Conservation (phyloP, 2,797 vertebrate genomes). For the Xiphophorus birchmanni region DNA sequence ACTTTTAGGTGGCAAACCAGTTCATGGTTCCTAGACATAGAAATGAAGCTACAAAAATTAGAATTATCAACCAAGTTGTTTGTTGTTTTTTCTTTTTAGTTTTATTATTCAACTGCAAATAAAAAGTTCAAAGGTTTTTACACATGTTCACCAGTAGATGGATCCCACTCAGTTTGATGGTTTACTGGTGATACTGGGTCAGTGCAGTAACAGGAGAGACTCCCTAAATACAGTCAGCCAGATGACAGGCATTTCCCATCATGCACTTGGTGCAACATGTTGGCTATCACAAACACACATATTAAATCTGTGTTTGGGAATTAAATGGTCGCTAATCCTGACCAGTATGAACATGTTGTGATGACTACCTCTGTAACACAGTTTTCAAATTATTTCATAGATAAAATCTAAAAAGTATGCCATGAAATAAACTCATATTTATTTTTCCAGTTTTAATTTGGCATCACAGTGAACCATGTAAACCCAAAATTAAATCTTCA, state of each 20-base stretch:
- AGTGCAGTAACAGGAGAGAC: neutral
- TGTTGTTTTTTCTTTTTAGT: neutral
- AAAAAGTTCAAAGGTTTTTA: neutral
- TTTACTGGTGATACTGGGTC: neutral
- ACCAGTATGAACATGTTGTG: neutral
- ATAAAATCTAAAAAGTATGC: neutral
- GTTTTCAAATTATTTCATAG: neutral
- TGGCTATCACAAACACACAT: conserved; percentile 5
- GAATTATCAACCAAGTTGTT: neutral
- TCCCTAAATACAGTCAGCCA: conserved; percentile 35
- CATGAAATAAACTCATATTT: neutral
- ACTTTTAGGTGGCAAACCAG: neutral
- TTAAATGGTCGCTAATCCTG: neutral
- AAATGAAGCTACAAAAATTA: neutral
- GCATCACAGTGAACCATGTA: too few relatives aligned
- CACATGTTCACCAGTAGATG: neutral
- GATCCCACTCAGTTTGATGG: neutral
- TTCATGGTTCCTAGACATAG: neutral
- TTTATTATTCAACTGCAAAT: neutral
- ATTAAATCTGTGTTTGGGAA: neutral
- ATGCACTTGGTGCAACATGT: conserved; percentile 48
- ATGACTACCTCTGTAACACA: neutral
- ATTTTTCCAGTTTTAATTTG: neutral
- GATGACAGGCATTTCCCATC: conserved; percentile 48
- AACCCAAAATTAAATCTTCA: too few relatives aligned